These are phyloP conservation scores for Aramus guarauna DNA, from an alignment of 2,113 vertebrate species.

Conservation along the genomic window DNA sequence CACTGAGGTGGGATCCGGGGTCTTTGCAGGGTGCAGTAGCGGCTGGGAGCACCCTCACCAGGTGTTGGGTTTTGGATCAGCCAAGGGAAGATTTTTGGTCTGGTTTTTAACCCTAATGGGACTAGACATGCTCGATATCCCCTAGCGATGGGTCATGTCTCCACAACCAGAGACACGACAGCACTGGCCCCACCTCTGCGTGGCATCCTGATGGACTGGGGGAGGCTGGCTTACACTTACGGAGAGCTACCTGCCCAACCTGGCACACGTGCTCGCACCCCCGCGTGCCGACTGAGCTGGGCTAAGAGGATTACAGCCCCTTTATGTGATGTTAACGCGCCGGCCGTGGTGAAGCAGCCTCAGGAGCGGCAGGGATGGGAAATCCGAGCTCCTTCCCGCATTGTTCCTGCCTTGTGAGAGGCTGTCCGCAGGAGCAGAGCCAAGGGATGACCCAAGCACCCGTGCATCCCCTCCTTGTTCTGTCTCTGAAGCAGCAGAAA, in stretches of 20 bases:
- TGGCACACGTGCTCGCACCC: neutral
- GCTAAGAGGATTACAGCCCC: constrained; percentile 48
- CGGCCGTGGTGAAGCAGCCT: neutral
- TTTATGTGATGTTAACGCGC: neutral
- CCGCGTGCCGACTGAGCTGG: neutral
- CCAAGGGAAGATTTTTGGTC: neutral
- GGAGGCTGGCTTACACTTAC: neutral
- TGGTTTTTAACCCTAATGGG: neutral
- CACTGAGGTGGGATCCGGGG: neutral
- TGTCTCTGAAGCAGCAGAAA: neutral
- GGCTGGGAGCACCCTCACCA: neutral
- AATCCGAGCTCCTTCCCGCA: accelerated
- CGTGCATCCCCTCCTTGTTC: neutral
- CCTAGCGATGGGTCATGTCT: neutral
- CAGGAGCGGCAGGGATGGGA: neutral
- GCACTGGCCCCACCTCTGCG: neutral
- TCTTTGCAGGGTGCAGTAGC: neutral
- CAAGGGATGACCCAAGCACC: neutral
- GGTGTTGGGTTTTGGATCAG: accelerated
- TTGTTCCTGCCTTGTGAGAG: neutral
- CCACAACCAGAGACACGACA: neutral
- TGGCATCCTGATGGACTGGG: accelerated
- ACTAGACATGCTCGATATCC: neutral
- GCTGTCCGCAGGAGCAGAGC: neutral
- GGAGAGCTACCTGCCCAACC: neutral